Conservation (phyloP, 1,140 invertebrate species). For the Solen grandis region DNA sequence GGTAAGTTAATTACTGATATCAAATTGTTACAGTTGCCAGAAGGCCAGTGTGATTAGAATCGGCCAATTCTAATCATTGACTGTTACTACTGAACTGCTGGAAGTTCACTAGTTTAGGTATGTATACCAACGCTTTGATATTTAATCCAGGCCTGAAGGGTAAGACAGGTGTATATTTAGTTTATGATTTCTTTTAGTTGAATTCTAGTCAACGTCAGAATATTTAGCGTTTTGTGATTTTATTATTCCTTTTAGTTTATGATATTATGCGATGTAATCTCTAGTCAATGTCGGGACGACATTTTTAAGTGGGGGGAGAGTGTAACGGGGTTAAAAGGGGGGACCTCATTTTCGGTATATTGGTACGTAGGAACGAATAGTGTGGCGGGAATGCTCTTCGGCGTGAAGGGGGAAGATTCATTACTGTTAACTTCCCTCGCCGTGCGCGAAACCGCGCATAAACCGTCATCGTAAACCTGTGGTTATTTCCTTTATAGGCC, state of each 20-base stretch:
- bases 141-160: not conserved
- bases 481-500: too few species aligned
- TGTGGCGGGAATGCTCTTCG: not conserved
- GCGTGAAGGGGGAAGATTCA: not conserved
- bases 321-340: not conserved
- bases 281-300: not conserved
- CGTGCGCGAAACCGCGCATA: not conserved
- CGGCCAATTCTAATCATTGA: not conserved
- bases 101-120: not conserved
- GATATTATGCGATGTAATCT: too few species aligned
- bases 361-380: not conserved
- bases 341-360: not conserved
- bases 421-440: not conserved
- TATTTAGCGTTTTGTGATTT: too few species aligned
- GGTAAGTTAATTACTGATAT: not conserved
- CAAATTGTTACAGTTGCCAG: not conserved
- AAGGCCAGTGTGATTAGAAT: not conserved
- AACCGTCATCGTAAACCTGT: too few species aligned
- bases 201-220: not conserved
- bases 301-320: not conserved
- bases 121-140: not conserved
- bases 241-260: too few species aligned
- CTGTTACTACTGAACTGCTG: not conserved
- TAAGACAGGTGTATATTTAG: not conserved
- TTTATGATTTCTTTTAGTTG: not conserved